Evolutionary conservation across 1,140 invertebrate species (phyloP).

Genomic region (Teleogryllus occipitalis): DNA sequence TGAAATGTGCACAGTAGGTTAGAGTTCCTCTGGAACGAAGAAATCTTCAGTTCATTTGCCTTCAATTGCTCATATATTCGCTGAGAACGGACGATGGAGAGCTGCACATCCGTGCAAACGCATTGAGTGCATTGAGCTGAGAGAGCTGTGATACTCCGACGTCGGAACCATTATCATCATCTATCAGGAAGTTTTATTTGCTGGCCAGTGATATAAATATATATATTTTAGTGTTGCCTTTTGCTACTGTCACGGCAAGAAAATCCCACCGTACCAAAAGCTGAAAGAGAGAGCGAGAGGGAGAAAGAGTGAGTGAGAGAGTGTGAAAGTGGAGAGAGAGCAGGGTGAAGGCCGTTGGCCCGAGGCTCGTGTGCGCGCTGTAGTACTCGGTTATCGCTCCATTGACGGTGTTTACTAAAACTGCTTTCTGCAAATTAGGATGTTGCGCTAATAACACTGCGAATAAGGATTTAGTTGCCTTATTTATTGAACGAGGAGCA

Average conservation of each 20-base stretch:
- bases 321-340: background rate
- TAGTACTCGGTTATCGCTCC: no score
- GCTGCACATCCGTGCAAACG: background rate
- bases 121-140: background rate
- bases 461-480: no score
- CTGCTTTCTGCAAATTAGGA: no score
- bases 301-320: background rate
- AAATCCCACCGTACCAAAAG: background rate
- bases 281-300: background rate
- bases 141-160: conserved; percentile 3
- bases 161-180: background rate
- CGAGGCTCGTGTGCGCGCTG: no score
- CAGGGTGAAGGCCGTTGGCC: background rate
- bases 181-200: background rate
- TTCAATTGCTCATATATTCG: background rate
- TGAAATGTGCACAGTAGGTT: conserved; percentile 4
- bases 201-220: background rate
- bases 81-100: background rate
- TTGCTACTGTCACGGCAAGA: background rate
- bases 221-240: conserved; percentile 2
- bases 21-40: background rate
- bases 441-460: no score
- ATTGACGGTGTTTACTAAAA: no score
- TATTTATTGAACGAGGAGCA: no score
- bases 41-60: background rate